A percentile compares a stretch with the other conserved stretches of the same genome.
Conservation (phyloP, 2,797 vertebrate species). For the Sebastes itinus region DNA sequence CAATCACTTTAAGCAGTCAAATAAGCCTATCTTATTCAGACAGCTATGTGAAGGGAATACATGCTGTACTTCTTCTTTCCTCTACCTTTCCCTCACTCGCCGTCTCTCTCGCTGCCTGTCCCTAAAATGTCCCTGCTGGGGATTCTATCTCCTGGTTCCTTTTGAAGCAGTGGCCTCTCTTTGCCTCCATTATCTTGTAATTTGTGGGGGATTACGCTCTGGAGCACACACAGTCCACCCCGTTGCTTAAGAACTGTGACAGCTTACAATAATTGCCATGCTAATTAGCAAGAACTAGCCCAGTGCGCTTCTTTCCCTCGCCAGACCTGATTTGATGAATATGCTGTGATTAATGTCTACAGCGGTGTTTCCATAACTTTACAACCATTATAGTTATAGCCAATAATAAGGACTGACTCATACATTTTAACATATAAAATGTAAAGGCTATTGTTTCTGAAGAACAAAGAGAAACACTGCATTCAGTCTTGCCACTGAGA, state of each 20-base stretch:
- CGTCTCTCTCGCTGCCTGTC: conserved; percentile 52
- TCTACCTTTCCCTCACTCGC: conserved; percentile 51
- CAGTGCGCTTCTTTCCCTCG: conserved; percentile 65
- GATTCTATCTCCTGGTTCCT: conserved; percentile 78
- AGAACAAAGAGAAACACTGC: not conserved
- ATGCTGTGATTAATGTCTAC: conserved; percentile 69
- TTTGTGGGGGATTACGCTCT: conserved; percentile 83
- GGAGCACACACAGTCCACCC: conserved; percentile 76
- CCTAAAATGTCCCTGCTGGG: conserved; percentile 79
- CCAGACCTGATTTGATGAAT: conserved; percentile 77
- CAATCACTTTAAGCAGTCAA: conserved; percentile 17
- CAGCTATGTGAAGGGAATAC: conserved; percentile 53
- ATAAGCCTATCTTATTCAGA: conserved; percentile 30
- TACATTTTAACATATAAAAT: conserved; percentile 19
- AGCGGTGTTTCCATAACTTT: conserved; percentile 43
- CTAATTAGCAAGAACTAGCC: conserved; percentile 79
- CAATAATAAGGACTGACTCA: conserved; percentile 4
- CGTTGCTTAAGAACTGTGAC: conserved; percentile 84
- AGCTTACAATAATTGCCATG: conserved; percentile 85
- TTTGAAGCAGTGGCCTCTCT: conserved; percentile 79
- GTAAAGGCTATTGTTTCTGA: not conserved
- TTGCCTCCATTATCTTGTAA: conserved; percentile 84
- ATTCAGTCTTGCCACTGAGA: not conserved
- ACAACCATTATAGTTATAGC: conserved; percentile 22
- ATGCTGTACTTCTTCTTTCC: conserved; percentile 36